A percentile compares a stretch with the other conserved stretches of the same genome.
Conservation (phyloP, 2,888 invertebrate species). For the Drosophila buzzatii region DNA sequence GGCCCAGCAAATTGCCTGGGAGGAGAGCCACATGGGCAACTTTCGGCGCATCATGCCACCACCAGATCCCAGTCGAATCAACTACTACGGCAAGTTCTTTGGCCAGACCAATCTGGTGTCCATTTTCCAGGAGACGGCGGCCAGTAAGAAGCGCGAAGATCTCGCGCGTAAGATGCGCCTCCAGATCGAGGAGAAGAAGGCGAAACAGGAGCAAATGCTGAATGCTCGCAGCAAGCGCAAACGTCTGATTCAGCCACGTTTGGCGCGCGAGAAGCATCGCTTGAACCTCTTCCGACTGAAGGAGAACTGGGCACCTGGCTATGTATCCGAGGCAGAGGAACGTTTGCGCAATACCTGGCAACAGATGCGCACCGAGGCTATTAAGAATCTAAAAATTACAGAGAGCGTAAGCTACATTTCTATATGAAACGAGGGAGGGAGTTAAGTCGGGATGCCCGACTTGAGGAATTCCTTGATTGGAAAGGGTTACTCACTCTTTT, state of each 20-base stretch:
- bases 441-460: neutral
- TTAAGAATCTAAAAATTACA: conserved; percentile 73
- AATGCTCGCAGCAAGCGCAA: conserved; percentile 50
- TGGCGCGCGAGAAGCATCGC: conserved; percentile 78
- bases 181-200: conserved; percentile 85
- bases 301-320: conserved; percentile 82
- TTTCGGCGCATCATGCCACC: conserved; percentile 90
- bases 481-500: neutral
- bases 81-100: conserved; percentile 89
- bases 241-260: conserved; percentile 86
- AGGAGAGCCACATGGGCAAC: conserved; percentile 91
- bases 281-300: conserved; percentile 56
- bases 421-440: neutral
- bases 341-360: conserved; percentile 86
- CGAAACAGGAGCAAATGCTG: conserved; percentile 72
- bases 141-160: conserved; percentile 92
- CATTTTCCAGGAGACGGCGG: conserved; percentile 90
- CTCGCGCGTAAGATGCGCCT: conserved; percentile 90
- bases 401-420: conserved; percentile 66
- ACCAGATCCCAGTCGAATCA: conserved; percentile 84
- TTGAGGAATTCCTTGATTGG: neutral
- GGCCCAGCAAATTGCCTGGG: conserved; percentile 89
- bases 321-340: conserved; percentile 87
- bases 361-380: conserved; percentile 74
- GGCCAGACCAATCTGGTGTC: conserved; percentile 89